Percentiles rank a stretch among this genome's conserved stretches.
Conservation (phyloP, 92 coral and sea anemone species). For the Parazoanthus darwini region DNA sequence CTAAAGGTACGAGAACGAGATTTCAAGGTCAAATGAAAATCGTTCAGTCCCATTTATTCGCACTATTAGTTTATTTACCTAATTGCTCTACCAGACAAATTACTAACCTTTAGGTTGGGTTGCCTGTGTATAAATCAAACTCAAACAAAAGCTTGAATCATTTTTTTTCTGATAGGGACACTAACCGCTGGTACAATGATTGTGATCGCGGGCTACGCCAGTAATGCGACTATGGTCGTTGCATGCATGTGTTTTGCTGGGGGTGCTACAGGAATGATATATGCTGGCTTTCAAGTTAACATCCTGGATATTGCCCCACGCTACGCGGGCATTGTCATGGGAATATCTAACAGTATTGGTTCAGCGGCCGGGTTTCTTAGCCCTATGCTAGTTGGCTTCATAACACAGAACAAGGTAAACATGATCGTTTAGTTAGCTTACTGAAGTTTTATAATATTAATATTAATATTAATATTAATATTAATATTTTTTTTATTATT, state of each 20-base stretch:
- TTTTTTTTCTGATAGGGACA: constrained; percentile 55
- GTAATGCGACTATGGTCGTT: constrained; percentile 51
- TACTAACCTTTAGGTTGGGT: neutral
- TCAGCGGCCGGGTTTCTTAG: constrained; percentile 80
- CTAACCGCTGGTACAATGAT: constrained; percentile 69
- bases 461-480: too few species aligned
- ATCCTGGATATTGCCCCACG: constrained; percentile 90
- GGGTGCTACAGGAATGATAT: constrained; percentile 64
- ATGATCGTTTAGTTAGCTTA: neutral
- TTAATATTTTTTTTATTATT: too few species aligned
- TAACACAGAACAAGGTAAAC: constrained; percentile 70
- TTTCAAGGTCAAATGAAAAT: too few species aligned
- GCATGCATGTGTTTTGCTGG: constrained; percentile 71
- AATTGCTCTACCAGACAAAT: too few species aligned
- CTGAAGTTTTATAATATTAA: too few species aligned
- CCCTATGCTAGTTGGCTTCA: constrained; percentile 87
- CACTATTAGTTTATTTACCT: too few species aligned
- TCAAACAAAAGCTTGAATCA: neutral
- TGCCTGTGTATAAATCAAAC: neutral
- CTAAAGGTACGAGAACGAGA: too few species aligned
- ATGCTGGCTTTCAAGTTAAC: constrained; percentile 90
- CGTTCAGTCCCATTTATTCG: too few species aligned
- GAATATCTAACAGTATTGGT: constrained; percentile 77
- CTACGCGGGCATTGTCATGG: constrained; percentile 84
- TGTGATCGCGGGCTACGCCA: constrained; percentile 70